Evolutionary conservation across 1,140 invertebrate genomes (phyloP), one percentile per base, ranked within the genome.

Genomic region (Fopius arisanus): DNA sequence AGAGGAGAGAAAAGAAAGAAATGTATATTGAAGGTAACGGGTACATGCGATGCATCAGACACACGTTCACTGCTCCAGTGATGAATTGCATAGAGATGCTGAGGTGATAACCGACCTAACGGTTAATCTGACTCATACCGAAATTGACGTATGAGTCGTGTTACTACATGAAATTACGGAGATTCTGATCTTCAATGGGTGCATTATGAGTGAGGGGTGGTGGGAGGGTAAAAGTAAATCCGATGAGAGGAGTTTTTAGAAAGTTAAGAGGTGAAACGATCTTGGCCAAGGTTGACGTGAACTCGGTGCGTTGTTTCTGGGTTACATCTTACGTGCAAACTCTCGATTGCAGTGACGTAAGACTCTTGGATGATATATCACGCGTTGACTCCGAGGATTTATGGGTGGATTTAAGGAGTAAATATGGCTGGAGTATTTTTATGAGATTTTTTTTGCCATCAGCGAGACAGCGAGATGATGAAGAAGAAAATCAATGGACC

Each of bases 281-380:
- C 74, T 75, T 75, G 74, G 74, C 70, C 74, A 75, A 75, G 74
- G 74, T 75, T 69, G 70, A 72, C 66, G 54, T 26, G 54, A 72
- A 59, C 31, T 72, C 63, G 54, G 54, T 62, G 26, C 26, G 23
- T 26, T 62, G 54, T 62, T 26, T 62, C 26, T 62, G 54, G 21
- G 54, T 62, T 62, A 62, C 7, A 26, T 26, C 23, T 26, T 31
- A 28, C 26, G 26, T 62, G 54, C 54, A 23, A 51, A 62, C 54
- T 62, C 23, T 62, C 26, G 26, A 62, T 62, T 28, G 54, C 26
- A 1, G 14, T 62, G 54, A 62, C 54, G 54, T 62, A 62, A 62
- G 33, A 5, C 19, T 3, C 43, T 19, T 16, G 19, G 43, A 19
- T 51, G 43, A 51, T 51, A 51, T 51, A 51, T 51, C 43, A 51